Evolutionary conservation across 2,888 invertebrate species (phyloP).

Genomic region (Cybosia mesomella): DNA sequence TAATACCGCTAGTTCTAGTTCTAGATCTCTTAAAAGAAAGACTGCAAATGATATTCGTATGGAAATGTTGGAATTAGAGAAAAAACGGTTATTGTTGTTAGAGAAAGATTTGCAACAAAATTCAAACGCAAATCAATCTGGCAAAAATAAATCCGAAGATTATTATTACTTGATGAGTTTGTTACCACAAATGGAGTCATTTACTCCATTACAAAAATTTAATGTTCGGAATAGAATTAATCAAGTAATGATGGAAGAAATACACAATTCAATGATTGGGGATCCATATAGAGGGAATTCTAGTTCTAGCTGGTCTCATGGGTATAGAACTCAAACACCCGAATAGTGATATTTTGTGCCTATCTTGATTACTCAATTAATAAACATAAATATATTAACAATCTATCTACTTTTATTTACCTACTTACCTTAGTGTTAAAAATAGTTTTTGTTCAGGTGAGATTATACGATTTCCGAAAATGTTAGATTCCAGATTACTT

Average conservation of each 20-base stretch:
- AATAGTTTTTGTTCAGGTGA: too few relatives aligned
- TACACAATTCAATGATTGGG: constrained; percentile 12
- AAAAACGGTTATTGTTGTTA: constrained; percentile 19
- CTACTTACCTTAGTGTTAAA: constrained; percentile 29
- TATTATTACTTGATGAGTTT: constrained; percentile 33
- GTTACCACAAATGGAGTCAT: constrained; percentile 30
- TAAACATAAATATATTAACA: constrained; percentile 15
- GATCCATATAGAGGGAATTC: constrained; percentile 15
- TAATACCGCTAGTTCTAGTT: too few relatives aligned
- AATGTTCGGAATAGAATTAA: constrained; percentile 31
- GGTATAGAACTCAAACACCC: constrained; percentile 26
- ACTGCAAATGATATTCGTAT: constrained; percentile 22
- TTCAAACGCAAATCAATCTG: constrained; percentile 22
- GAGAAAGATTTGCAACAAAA: constrained; percentile 27
- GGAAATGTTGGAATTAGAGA: constrained; percentile 27
- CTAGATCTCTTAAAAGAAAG: too few relatives aligned
- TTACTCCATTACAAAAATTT: constrained; percentile 30
- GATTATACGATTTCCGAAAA: constrained; percentile 3
- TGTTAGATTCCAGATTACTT: constrained; percentile 27
- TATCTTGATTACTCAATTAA: constrained; percentile 16
- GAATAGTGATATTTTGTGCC: constrained; percentile 25
- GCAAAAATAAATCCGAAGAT: constrained; percentile 27
- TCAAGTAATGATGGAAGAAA: constrained; percentile 34
- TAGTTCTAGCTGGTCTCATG: constrained; percentile 18
- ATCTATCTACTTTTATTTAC: constrained; percentile 25